Evolutionary conservation across 2,113 vertebrate genomes (phyloP), one percentile per base, ranked within the genome.

Genomic region (Columba livia): DNA sequence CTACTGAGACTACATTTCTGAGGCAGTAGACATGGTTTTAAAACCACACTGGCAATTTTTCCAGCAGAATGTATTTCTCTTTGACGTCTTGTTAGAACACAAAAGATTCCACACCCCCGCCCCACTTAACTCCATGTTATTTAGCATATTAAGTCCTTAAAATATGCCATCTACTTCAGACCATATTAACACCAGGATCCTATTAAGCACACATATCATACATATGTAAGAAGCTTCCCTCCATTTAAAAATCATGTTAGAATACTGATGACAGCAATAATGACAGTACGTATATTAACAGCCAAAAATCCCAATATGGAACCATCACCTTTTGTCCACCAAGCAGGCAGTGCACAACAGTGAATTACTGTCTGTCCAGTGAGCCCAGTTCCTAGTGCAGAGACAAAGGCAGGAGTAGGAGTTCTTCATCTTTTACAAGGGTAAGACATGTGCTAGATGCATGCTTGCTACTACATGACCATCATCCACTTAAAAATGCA

Each of bases 281-380:
- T 11, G 25, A 61, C 29, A 17, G 6, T 9, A 23, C 5, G 13
- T 7, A 34, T 60, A 72, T 32, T 29, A 65, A 66, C 6, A 70
- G 16, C 6, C 25, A 53, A 78, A 83, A 77, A 79, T 2, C 4
- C n/a, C 50, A 62, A 0, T 8, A 71, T 31, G 19, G 20, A 91
- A 34, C 2, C 9, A 72, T 9, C 32, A 75, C 8, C 74, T 67
- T 0, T 36, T 1, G 2, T 14, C 70, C 18, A 62, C 13, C 19
- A 19, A 29, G 15, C 2, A 25, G 36, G 23, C 38, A 78, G 48
- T 8, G 31, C 10, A 58, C 2, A 51, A 31, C 19, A 66, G 25
- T 10, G 28, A 23, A 42, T 26, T 14, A 32, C 18, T 31, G 20
- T 6, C 66, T 51, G 48, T 15, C 58, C 12, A 10, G 10, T 4